These are phyloP conservation scores for Hypocryptadius cinnamomeus DNA, from an alignment of 2,113 vertebrate species.

Conservation along the genomic window DNA sequence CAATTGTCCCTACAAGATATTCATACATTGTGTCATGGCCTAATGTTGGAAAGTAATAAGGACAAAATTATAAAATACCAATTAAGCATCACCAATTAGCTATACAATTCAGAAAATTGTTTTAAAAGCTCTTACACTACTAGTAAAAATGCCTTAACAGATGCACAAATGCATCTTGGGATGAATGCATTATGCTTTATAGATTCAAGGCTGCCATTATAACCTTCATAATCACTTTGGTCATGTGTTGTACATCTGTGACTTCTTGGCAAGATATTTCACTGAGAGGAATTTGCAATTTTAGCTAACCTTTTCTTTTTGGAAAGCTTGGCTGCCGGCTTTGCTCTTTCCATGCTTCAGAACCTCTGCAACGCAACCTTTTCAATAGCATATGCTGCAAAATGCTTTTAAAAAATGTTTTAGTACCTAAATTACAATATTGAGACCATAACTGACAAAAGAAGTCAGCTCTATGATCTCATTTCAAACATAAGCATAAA, in stretches of 20 bases:
- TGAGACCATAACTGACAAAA: not conserved
- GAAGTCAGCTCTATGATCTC: not conserved
- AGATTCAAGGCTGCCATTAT: slow-evolving; percentile 8
- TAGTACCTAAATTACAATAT: not conserved
- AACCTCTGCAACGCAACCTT: not conserved
- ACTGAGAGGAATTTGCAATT: not conserved
- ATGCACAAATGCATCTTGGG: slow-evolving; percentile 34
- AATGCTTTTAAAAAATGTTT: not conserved
- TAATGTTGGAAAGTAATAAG: not conserved
- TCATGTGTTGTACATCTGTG: slow-evolving; percentile 4
- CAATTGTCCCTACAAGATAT: not conserved
- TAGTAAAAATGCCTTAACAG: slow-evolving; percentile 36
- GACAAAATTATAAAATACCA: slow-evolving; percentile 42
- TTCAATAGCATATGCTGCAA: not conserved
- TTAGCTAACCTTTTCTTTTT: slow-evolving; percentile 1
- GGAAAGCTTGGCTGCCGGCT: not conserved
- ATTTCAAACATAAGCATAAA: not conserved
- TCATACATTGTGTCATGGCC: not conserved
- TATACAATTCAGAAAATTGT: not conserved
- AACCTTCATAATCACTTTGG: slow-evolving; percentile 29
- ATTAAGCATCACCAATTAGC: slow-evolving; percentile 19
- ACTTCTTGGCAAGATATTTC: slow-evolving; percentile 1
- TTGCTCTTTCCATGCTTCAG: not conserved
- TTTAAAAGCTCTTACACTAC: not conserved
- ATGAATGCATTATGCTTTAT: slow-evolving; percentile 1